phyloP scores from a whole-genome alignment of 2,797 vertebrate genomes.

The Scyliorhinus canicula region DNA sequence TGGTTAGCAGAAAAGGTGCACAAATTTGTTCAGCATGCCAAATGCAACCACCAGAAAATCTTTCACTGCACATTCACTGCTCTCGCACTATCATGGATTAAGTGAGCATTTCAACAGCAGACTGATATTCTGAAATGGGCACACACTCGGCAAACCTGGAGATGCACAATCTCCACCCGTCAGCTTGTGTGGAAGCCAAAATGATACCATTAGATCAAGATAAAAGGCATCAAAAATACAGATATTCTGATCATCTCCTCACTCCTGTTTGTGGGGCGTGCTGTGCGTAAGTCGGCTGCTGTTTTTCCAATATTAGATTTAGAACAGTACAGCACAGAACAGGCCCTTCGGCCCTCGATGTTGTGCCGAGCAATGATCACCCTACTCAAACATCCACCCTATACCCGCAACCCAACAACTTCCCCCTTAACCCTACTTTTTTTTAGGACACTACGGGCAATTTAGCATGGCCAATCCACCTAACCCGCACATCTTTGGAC shows the following conservation, averaged over 20 bases:
- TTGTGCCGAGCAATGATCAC: too few relatives aligned
- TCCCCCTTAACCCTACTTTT: too few relatives aligned
- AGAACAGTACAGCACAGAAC: too few relatives aligned
- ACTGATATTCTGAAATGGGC: neutral
- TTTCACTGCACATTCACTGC: neutral
- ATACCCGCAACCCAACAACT: too few relatives aligned
- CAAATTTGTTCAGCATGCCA: neutral
- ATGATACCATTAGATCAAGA: neutral
- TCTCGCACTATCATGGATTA: neutral
- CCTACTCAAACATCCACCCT: too few relatives aligned
- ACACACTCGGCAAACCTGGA: neutral
- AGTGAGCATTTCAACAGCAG: neutral
- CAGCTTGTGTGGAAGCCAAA: neutral
- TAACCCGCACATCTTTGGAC: too few relatives aligned
- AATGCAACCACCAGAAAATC: neutral
- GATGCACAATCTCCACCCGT: neutral
- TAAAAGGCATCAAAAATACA: neutral
- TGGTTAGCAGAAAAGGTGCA: neutral
- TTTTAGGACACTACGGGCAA: too few relatives aligned
- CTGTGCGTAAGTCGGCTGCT: neutral
- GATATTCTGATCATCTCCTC: neutral
- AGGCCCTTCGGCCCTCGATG: too few relatives aligned
- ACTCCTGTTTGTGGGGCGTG: neutral
- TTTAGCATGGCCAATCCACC: too few relatives aligned
- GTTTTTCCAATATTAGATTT: neutral